Base-by-base conservation (phyloP, 2,888 invertebrate genomes). In the Ctena decussata region DNA sequence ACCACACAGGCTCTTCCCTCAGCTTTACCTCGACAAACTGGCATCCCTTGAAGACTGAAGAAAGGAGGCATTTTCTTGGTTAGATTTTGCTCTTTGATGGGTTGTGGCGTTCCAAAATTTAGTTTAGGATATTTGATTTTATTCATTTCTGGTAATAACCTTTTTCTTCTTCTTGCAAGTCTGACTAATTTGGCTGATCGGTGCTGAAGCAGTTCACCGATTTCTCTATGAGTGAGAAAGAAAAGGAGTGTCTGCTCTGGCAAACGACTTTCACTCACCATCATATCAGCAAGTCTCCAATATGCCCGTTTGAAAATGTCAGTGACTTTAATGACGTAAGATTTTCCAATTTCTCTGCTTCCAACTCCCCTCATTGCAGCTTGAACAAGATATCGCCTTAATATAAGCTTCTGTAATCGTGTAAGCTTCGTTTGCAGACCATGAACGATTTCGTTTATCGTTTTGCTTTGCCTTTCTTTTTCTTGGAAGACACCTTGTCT, bases 311-410 rank as follows among this genome's bases (percentile, higher is more conserved):
- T 74, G 30, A 74, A 53, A n/a, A 53, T 39, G n/a, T 74, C 32
- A 3, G 18, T 49, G 11, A 37, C 35, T 49, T 74, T 74, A n/a
- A 74, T 35, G 8, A 49, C 8, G 35, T 27, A 18, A 15, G 74
- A 46, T 53, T 74, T 74, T 18, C 49, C 74, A 15, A 35, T n/a
- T 74, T 74, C 74, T 49, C 74, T 46, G 32, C n/a, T 37, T n/a
- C 39, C 46, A 30, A 74, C 74, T 24, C 53, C 49, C 6, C n/a
- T 49, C 32, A 39, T 74, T 18, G 49, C 74, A 49, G 12, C 12
- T 49, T 39, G 0, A 12, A 74, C 24, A 27, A 74, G 32, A 35
- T 39, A n/a, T 35, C 11, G 18, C 39, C 2, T 49, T n/a, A 74
- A 24, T 35, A 74, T 5, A n/a, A 27, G 18, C 30, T 74, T 74